Base-by-base conservation (phyloP, 2,797 vertebrate species). In the Xenopus petersii region DNA sequence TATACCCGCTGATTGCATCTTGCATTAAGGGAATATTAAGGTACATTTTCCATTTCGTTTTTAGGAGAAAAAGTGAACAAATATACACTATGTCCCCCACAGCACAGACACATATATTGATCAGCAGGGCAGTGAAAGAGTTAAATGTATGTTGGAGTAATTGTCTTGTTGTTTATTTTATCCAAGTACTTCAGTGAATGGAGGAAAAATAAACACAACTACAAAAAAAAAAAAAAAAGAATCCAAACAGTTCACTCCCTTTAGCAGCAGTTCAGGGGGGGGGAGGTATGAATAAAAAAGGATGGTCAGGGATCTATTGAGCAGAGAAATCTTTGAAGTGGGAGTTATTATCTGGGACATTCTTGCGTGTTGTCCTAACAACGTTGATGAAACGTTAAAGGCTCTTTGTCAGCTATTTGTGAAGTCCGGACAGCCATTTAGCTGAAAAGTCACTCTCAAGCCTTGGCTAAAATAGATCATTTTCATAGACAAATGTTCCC, bases 311-410 rank as follows among this genome's bases (percentile, higher is more conserved):
- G 94, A 93, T 96, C 94, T 94, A 94, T 95, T 96, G 93, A 95
- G 93, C 91, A 89, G 86, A 90, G 88, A 89, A 91, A 91, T 90
- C 92, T 95, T 94, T 95, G 94, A 95, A 94, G 95, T 92, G 90
- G 85, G 92, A 91, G 90, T 95, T 96, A 93, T 94, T 96, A 96
- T 96, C 93, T 94, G 90, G 94, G 90, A 92, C 93, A 97, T 97
- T 96, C 94, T 92, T 94, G 86, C 89, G 86, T 91, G 95, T 98
- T 83, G 94, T 94, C 95, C 93, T 93, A 97, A 98, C 95, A 93
- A 98, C 95, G 93, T 90, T 93, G 94, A 93, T 95, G 94, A 97
- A 94, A 96, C 89, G 94, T 93, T 96, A 95, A 96, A 93, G 88
- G 92, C 91, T 93, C 92, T 94, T 97, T 97, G 95, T 97, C 89